Percentiles rank a stretch among this genome's conserved stretches.
Evolutionary conservation across 2,113 vertebrate species (phyloP).

Genomic region (Limanda limanda): DNA sequence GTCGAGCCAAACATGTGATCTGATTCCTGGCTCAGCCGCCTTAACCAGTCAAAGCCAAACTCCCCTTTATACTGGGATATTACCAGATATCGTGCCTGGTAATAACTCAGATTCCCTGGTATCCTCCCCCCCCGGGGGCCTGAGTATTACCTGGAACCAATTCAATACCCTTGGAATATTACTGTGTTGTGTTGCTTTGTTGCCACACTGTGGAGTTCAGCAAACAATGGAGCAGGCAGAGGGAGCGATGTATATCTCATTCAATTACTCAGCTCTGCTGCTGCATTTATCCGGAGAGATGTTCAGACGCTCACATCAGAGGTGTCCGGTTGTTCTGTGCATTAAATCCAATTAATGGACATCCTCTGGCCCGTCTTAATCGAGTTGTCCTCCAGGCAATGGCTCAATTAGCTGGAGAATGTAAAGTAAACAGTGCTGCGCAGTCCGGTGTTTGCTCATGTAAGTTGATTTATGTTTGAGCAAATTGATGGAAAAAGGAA

Average conservation of each 20-base stretch:
- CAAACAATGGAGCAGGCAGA: constrained; percentile 6
- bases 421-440: constrained; percentile 39
- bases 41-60: constrained; percentile 1
- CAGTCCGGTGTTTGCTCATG: constrained; percentile 17
- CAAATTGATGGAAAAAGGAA: constrained; percentile 44
- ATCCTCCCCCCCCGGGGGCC: constrained; percentile 33
- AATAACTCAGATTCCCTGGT: constrained; percentile 55
- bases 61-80: constrained; percentile 29
- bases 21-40: neutral
- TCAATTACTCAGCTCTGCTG: constrained; percentile 8
- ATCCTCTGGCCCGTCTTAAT: constrained; percentile 58
- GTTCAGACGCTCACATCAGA: constrained; percentile 28
- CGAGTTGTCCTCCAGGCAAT: constrained; percentile 38
- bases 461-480: constrained; percentile 45
- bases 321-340: constrained; percentile 50
- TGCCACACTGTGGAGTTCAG: constrained; percentile 9
- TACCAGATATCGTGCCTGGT: constrained; percentile 26
- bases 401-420: constrained; percentile 50
- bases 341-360: constrained; percentile 59
- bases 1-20: constrained; percentile 6
- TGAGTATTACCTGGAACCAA: constrained; percentile 52
- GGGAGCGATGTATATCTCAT: constrained; percentile 13
- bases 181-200: constrained; percentile 20
- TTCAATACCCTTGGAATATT: constrained; percentile 33
- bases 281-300: constrained; percentile 36